A percentile compares a stretch with the other conserved stretches of the same genome.
Conservation (phyloP, 2,888 invertebrate species). For the Spialia ferax region DNA sequence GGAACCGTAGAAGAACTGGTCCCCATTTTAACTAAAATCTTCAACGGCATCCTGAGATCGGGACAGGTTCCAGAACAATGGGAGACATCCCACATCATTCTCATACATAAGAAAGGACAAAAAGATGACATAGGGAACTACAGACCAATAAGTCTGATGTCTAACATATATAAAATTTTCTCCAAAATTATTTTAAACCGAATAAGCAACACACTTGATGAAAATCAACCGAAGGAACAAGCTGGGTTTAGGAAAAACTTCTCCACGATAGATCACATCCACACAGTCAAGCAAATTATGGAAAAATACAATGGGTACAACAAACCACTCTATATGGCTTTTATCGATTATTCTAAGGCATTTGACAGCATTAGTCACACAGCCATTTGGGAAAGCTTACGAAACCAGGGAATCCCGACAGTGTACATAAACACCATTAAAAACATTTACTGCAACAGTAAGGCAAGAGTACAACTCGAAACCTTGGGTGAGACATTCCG, state of each 20-base stretch:
- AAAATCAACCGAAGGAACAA: background rate
- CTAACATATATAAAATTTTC: background rate
- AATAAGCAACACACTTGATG: background rate
- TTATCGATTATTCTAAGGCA: background rate
- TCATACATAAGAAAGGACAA: slow-evolving; percentile 1
- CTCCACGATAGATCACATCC: background rate
- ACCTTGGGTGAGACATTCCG: background rate
- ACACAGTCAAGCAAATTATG: background rate
- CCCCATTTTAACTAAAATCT: background rate
- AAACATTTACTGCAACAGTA: background rate
- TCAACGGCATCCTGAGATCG: background rate
- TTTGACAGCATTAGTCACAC: background rate
- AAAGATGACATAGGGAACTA: background rate
- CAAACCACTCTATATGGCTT: background rate
- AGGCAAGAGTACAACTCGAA: background rate
- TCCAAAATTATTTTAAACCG: background rate
- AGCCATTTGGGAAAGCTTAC: background rate
- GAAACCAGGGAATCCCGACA: background rate
- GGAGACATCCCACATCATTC: background rate
- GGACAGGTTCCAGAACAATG: background rate
- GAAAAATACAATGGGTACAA: slow-evolving; percentile 1
- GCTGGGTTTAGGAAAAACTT: background rate
- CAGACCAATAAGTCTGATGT: slow-evolving; percentile 2
- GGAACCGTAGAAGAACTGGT: background rate
- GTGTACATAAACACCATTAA: slow-evolving; percentile 1